Base-by-base conservation (phyloP, 2,888 invertebrate species). In the Anoncus sp. region DNA sequence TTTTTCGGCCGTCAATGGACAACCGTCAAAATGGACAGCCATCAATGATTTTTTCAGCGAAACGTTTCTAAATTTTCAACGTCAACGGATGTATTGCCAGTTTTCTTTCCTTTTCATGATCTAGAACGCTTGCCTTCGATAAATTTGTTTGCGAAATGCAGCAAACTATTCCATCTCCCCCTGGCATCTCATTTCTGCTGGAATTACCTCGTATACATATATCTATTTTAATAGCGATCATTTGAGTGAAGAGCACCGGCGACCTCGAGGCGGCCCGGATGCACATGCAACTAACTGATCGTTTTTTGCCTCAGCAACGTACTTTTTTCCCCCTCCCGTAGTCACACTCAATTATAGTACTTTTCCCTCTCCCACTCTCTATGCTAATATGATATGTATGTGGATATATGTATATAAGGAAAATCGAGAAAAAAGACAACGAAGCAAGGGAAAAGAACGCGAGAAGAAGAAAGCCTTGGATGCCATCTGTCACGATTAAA, bases 341-440 rank as follows among this genome's bases (percentile, higher is more conserved):
- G 18, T 59, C 31, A 60, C 78, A 75, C 60, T 75, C 78, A 66
- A 67, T 78, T 71, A 75, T 62, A 55, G 31, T 45, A 27, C 12
- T 53, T n/a, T 14, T 47, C 35, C 47, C 22, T 16, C 47, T 24
- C 43, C 16, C 55, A 31, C 31, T 55, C 16, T 31, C 6, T 16
- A 16, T 55, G 27, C 20, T 49, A 49, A 22, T n/a, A n/a, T n/a
- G n/a, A n/a, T n/a, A n/a, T n/a, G n/a, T n/a, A n/a, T n/a, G n/a
- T n/a, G n/a, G n/a, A 40, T 40, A 40, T 40, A 10, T 22, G 22
- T 22, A 22, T 16, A 49, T 49, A 22, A 22, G 31, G 51, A 59
- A 35, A 76, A 76, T 71, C 53, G 76, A 71, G 76, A 66, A n/a
- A n/a, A n/a, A n/a, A n/a, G n/a, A n/a, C n/a, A n/a, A n/a, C n/a